These are phyloP conservation scores for Pseudomyrmex dendroicus DNA, from an alignment of 1,140 invertebrate genomes.

Conservation along the genomic window DNA sequence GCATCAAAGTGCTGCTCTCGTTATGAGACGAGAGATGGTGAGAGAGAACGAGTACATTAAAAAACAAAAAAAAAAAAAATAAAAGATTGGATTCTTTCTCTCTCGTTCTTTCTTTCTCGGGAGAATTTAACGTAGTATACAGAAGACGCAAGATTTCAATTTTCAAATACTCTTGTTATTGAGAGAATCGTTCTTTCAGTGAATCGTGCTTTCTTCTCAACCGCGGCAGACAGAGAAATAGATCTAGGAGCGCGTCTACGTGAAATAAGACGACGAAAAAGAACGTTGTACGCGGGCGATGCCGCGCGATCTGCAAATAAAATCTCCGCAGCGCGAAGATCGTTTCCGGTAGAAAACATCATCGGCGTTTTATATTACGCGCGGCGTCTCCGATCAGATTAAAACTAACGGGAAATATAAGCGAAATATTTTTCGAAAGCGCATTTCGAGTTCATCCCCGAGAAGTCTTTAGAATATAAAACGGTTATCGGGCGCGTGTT, in stretches of 20 bases:
- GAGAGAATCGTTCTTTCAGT: background rate
- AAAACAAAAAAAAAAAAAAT: conserved; percentile 6
- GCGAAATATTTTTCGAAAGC: background rate
- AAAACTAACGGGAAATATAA: background rate
- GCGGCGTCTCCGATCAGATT: background rate
- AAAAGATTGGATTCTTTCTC: no score
- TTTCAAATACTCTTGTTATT: background rate
- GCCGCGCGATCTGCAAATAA: conserved; percentile 45
- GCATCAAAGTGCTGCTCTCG: conserved; percentile 20
- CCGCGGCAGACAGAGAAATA: background rate
- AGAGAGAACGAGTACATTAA: background rate
- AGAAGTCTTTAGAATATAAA: background rate
- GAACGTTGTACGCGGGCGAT: conserved; percentile 5
- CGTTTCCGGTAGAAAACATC: background rate
- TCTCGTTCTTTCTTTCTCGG: background rate
- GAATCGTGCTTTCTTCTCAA: conserved; percentile 11
- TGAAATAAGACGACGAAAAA: conserved; percentile 3
- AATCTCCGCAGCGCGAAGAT: conserved; percentile 7
- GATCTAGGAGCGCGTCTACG: background rate
- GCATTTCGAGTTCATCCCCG: background rate
- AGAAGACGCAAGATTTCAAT: conserved; percentile 15
- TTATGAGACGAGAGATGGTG: no score
- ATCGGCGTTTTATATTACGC: background rate
- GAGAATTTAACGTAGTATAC: background rate
- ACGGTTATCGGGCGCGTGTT: conserved; percentile 11